Evolutionary conservation across 2,113 vertebrate species (phyloP), one percentile per base, ranked within the genome.

Genomic region (Hippocampus comes): DNA sequence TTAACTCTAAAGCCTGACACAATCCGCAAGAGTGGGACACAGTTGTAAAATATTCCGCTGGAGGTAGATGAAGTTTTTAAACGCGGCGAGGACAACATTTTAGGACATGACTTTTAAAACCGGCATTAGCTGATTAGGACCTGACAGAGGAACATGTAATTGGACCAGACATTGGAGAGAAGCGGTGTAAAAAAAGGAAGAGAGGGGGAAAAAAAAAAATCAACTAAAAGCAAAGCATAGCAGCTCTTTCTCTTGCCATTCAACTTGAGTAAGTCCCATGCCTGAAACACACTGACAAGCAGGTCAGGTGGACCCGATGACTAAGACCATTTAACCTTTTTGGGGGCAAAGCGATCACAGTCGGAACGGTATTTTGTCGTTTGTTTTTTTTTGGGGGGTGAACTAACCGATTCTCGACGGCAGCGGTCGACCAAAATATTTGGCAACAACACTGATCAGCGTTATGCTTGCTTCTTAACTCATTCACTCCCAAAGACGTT

Each of bases 71-170:
- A 8, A 23, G 43, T 48, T 12, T 66, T 46, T 8, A 34, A 61
- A 61, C 25, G 59, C 34, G 59, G 27, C 2, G 15, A 48, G 64
- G 49, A 68, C 71, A 74, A 78, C 30, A 49, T 80, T 84, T 73
- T 73, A 43, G 57, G 60, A 56, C 66, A 73, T 67, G 78, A 67
- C 78, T 78, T 78, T 76, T 38, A 5, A 88, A 90, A 71, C 78
- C 15, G 34, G 85, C 75, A 86, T 90, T 87, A 89, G 83, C 79
- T 82, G 83, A 89, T 91, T 86, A 90, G 83, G 81, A 89, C 77
- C 78, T 82, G 84, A 86, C 80, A 57, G 70, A 43, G 60, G 80
- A 78, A 87, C 86, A 88, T 77, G 67, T 89, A 90, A 90, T 90
- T 89, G 84, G 80, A 88, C 69, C 70, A 86, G 90, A 90, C 86